Evolutionary conservation across 1,140 invertebrate genomes (phyloP).

Genomic region (Sycophila sp.): DNA sequence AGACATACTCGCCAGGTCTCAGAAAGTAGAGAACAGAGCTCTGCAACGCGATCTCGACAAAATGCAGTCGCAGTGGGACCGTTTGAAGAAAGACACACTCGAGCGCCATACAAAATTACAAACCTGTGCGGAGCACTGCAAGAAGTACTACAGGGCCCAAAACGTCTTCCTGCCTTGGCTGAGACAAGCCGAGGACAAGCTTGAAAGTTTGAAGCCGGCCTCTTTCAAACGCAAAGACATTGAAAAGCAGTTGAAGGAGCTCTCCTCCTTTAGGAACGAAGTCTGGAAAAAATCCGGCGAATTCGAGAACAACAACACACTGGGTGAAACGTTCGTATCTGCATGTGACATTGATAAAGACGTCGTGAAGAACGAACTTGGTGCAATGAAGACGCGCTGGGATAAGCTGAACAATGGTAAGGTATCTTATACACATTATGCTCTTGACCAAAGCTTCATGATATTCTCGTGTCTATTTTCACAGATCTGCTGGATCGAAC

Average conservation of each 20-base stretch:
- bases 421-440: not conserved
- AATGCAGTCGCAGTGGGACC: constrained; percentile 90
- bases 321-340: constrained; percentile 86
- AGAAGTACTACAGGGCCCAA: constrained; percentile 86
- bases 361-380: constrained; percentile 83
- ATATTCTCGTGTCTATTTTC: constrained; percentile 29
- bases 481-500: constrained; percentile 70
- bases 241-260: constrained; percentile 88
- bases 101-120: constrained; percentile 87
- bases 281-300: constrained; percentile 92
- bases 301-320: constrained; percentile 86
- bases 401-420: constrained; percentile 86
- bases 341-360: constrained; percentile 92
- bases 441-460: not conserved
- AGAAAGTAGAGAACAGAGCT: constrained; percentile 67
- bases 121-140: constrained; percentile 91
- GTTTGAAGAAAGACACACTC: constrained; percentile 84
- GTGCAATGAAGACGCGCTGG: constrained; percentile 86
- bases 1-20: constrained; percentile 74
- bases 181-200: constrained; percentile 84
- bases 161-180: constrained; percentile 92
- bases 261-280: constrained; percentile 91
- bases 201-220: constrained; percentile 81
- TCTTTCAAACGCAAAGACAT: constrained; percentile 87
- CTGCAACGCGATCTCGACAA: constrained; percentile 82